These are phyloP conservation scores for Plagodis pulveraria DNA, from an alignment of 2,888 invertebrate genomes.

Conservation along the genomic window DNA sequence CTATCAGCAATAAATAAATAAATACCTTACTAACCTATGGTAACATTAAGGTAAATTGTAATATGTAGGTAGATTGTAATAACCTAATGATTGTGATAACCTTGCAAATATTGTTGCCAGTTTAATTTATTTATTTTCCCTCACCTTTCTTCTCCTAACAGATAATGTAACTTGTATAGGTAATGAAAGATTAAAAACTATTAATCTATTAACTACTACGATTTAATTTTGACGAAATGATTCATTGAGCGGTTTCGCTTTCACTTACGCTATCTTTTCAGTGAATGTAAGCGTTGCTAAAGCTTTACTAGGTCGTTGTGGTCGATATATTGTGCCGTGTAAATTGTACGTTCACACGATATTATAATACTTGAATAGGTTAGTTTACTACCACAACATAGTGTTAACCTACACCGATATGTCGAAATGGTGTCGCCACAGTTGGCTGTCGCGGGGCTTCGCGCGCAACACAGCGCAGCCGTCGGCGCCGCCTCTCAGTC, in stretches of 20 bases:
- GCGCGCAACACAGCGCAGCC: constrained; percentile 32
- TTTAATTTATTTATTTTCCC: no score
- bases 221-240: constrained; percentile 16
- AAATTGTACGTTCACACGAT: constrained; percentile 26
- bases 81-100: no score
- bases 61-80: no score
- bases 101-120: no score
- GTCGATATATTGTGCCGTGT: constrained; percentile 13
- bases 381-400: constrained; percentile 24
- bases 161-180: no score
- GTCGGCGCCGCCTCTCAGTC: constrained; percentile 43
- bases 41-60: no score
- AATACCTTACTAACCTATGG: no score
- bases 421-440: constrained; percentile 52
- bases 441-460: constrained; percentile 45
- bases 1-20: no score
- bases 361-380: constrained; percentile 22
- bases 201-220: no score
- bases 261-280: neutral
- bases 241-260: neutral
- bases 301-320: constrained; percentile 15
- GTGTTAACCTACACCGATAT: constrained; percentile 36
- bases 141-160: no score
- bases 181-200: no score
- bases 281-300: constrained; percentile 8